These are phyloP conservation scores for Meteorus colon DNA, from an alignment of 2,888 invertebrate genomes.

Conservation along the genomic window DNA sequence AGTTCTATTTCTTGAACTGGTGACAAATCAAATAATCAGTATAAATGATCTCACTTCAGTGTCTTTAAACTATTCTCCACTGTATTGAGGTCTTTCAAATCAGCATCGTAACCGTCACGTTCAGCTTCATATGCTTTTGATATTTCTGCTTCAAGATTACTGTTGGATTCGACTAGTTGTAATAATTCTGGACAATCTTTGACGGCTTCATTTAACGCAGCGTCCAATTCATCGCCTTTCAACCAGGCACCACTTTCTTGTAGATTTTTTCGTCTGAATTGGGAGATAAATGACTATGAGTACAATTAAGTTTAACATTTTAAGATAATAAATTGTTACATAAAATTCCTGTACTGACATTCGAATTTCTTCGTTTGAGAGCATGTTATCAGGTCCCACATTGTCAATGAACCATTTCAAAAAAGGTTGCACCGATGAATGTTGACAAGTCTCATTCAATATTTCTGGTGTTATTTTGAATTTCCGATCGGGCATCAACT, in stretches of 20 bases:
- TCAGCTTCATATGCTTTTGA: conserved; percentile 52
- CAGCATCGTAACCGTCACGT: conserved; percentile 58
- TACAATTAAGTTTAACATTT: neutral
- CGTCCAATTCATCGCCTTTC: conserved; percentile 61
- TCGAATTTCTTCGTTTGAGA: conserved; percentile 59
- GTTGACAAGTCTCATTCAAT: conserved; percentile 61
- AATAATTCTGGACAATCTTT: conserved; percentile 63
- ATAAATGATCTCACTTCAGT: conserved; percentile 59
- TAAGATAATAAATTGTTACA: neutral
- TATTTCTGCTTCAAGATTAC: conserved; percentile 48
- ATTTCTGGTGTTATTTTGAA: conserved; percentile 58
- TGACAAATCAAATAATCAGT: neutral
- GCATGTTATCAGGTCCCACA: conserved; percentile 62
- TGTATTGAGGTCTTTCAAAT: conserved; percentile 57
- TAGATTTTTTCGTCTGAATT: conserved; percentile 58
- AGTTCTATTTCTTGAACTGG: neutral
- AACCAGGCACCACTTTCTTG: conserved; percentile 61
- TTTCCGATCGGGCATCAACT: conserved; percentile 60
- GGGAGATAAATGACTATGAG: conserved; percentile 6
- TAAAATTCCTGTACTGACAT: conserved; percentile 18
- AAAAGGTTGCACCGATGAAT: conserved; percentile 62
- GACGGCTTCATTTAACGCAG: conserved; percentile 57
- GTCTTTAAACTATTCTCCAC: conserved; percentile 58
- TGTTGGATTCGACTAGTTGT: conserved; percentile 54
- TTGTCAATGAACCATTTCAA: conserved; percentile 67